phyloP scores from a whole-genome alignment of 2,888 invertebrate genomes.

The Eupithecia dodoneata region DNA sequence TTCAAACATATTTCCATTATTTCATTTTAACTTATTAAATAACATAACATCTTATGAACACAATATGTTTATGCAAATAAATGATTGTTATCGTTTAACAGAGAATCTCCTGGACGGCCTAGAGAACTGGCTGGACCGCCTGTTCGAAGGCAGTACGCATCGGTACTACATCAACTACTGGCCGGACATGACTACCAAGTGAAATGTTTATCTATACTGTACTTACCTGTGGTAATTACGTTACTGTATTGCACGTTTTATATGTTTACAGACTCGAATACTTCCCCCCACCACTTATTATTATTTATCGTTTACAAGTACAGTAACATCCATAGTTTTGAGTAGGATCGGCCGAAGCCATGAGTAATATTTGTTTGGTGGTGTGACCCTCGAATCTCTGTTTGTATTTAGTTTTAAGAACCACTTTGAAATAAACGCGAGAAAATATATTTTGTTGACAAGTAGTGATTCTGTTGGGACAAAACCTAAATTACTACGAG shows the following conservation, averaged over 20 bases:
- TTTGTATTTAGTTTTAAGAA: not conserved
- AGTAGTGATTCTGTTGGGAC: not conserved
- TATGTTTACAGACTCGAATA: not conserved
- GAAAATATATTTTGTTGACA: not conserved
- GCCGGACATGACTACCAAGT: slow-evolving; percentile 97
- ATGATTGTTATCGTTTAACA: slow-evolving; percentile 51
- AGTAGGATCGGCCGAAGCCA: not conserved
- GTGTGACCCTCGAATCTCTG: not conserved
- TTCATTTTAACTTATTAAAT: too few species aligned
- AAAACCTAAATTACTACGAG: not conserved
- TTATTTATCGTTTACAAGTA: not conserved
- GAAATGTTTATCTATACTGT: slow-evolving; percentile 53
- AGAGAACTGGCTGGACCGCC: slow-evolving; percentile 97
- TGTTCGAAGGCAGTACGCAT: slow-evolving; percentile 98
- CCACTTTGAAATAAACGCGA: not conserved
- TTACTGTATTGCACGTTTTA: not conserved
- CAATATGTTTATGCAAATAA: too few species aligned
- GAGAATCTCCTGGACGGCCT: slow-evolving; percentile 95
- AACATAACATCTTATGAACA: too few species aligned
- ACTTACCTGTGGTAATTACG: slow-evolving; percentile 8
- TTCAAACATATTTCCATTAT: too few species aligned
- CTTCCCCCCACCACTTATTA: not conserved
- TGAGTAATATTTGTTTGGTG: not conserved
- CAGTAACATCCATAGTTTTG: not conserved
- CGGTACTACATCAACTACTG: slow-evolving; percentile 98